Base-by-base conservation (phyloP, 2,888 invertebrate genomes). In the Drosophila macrospina region DNA sequence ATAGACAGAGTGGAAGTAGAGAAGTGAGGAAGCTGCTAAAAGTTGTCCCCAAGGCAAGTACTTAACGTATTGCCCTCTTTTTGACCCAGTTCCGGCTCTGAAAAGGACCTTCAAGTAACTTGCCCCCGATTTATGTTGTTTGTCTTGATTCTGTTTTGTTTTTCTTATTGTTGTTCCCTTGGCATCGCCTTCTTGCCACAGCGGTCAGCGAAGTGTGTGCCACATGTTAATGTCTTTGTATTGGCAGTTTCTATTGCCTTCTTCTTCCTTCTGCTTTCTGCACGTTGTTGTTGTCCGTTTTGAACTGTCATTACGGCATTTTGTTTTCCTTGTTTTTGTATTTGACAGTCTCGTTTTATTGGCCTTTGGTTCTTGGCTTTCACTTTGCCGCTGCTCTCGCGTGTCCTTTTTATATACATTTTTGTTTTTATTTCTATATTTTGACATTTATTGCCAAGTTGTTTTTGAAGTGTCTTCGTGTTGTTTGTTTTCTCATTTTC, bases 361-460 rank as follows among this genome's bases (percentile, higher is more conserved):
- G 80, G 50, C 68, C 52, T 52, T 69, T 30, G 65, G 34, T 65
- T 63, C 55, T 54, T 11, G 32, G 16, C 47, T 47, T 47, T 47
- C 30, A 47, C 47, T 47, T 32, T 47, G n/a, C 20, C 32, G 10
- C 39, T 45, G 10, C 30, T 30, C 32, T 24, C 15, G n/a, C 15
- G 10, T 64, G 32, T 50, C 45, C 39, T 54, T 62, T 34, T 32
- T 34, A 24, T 52, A 5, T 41, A n/a, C 28, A 16, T 47, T 39
- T 62, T 52, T 57, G 42, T 2, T 20, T 20, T 20, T 4, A 6
- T 60, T 68, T 78, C 51, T 57, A 52, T 60, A 47, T 81, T 76
- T 84, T 78, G 81, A 81, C 86, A 84, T 86, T 86, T 81, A 84
- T 79, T 75, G 84, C 73, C 70, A 73, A 78, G 70, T 78, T 82